Conservation (phyloP, 1,140 invertebrate genomes). For the Epicauta chinensis region DNA sequence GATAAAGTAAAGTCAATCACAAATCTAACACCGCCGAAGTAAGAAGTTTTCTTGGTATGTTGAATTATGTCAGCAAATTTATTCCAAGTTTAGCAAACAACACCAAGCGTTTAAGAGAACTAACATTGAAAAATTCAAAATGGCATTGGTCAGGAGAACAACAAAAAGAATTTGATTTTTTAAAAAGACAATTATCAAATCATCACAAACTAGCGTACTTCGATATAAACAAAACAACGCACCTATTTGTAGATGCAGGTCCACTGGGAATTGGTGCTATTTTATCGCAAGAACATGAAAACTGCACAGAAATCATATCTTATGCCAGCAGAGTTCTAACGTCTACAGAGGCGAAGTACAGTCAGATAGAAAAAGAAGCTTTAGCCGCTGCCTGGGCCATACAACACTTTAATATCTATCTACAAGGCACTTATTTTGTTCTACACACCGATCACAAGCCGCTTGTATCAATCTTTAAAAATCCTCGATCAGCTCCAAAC, state of each 20-base stretch:
- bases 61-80: conserved; percentile 41
- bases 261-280: conserved; percentile 5
- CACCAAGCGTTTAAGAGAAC: conserved; percentile 1
- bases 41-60: conserved; percentile 36
- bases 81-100: conserved; percentile 28
- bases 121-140: conserved; percentile 1
- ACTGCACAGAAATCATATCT: conserved; percentile 3
- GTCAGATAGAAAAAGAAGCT: conserved; percentile 49
- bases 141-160: conserved; percentile 3
- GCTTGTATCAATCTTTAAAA: background rate
- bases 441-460: conserved; percentile 41
- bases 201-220: conserved; percentile 5
- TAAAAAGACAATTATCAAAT: conserved; percentile 9
- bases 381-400: conserved; percentile 45
- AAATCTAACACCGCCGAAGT: conserved; percentile 38
- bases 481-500: background rate
- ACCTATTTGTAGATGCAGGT: conserved; percentile 9
- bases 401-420: conserved; percentile 47
- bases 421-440: conserved; percentile 44
- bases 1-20: conserved; percentile 39
- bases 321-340: conserved; percentile 44
- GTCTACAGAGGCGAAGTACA: conserved; percentile 45
- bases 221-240: background rate
- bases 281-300: conserved; percentile 2
- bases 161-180: background rate